Base-by-base conservation (phyloP, 64 coral and sea anemone genomes). In the Stichodactyla helianthus region DNA sequence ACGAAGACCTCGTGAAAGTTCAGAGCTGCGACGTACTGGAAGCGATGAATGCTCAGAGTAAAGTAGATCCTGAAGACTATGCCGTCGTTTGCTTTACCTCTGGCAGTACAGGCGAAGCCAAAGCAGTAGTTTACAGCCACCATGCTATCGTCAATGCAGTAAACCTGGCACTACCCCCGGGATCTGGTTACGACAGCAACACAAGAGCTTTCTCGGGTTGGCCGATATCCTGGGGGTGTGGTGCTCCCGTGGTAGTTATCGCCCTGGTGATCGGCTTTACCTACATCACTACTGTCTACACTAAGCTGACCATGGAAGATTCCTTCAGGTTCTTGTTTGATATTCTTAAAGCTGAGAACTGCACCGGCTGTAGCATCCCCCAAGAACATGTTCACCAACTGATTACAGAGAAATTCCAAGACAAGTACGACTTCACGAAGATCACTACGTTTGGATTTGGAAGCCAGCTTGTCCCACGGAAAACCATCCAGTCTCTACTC, bases 161-260 rank as follows among this genome's bases (percentile, higher is more conserved):
- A 44, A 81, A 81, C 78, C 31, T 81, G 0, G 78, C 78, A 5
- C 78, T 81, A 3, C 78, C 78, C 15, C 78, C 78, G 1, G 78
- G 78, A 5, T 17, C 6, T 51, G 78, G 78, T 52, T 52, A 28
- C 26, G 78, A 81, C n/a, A 15, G 51, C 5, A 54, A 81, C 51
- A 81, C 50, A 12, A 81, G 52, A 20, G 6, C 50, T 20, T 81
- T 81, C 50, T 81, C 78, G n/a, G 78, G 78, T 6, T 81, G 78
- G 78, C 78, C 78, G 19, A 81, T 81, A 20, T 81, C 78, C 35
- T 81, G 78, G 78, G 78, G 78, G 6, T 52, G 52, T 81, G 78
- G 78, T 9, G 78, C 78, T 16, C 78, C 78, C 7, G 78, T 81
- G 22, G 78, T 81, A 3, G 52, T 51, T 15, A 53, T 81, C 19